A percentile compares a stretch with the other conserved stretches of the same genome.
Conservation (phyloP, 2,888 invertebrate genomes). For the Opisthograptis luteolata region DNA sequence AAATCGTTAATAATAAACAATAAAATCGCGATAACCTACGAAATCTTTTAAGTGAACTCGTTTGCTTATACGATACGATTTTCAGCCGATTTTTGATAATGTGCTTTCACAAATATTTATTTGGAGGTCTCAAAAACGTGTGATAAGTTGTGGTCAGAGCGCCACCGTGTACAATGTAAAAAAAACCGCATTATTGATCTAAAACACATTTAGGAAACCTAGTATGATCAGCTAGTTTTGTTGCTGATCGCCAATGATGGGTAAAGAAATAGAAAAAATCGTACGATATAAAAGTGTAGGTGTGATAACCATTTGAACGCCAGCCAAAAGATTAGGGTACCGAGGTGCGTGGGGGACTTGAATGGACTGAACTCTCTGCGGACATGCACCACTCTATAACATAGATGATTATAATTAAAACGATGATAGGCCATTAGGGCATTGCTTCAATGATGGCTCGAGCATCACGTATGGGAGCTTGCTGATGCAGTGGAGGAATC, state of each 20-base stretch:
- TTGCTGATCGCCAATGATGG: too few species aligned
- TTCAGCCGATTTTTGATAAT: not conserved
- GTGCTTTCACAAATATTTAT: too few species aligned
- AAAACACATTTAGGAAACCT: too few species aligned
- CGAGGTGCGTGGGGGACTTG: conserved; percentile 62
- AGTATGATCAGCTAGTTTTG: too few species aligned
- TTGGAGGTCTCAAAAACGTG: too few species aligned
- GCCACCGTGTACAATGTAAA: too few species aligned
- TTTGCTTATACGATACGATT: conserved; percentile 46
- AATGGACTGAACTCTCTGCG: conserved; percentile 55
- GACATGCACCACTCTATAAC: conserved; percentile 28
- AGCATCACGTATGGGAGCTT: too few species aligned
- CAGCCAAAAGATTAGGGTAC: conserved; percentile 75
- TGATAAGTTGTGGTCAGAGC: too few species aligned
- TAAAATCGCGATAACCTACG: conserved; percentile 57
- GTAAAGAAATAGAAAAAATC: conserved; percentile 26
- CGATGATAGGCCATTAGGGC: too few species aligned
- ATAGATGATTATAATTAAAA: conserved; percentile 32
- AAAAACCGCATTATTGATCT: too few species aligned
- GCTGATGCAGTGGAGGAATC: too few species aligned
- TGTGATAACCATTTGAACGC: conserved; percentile 62
- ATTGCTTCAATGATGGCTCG: too few species aligned
- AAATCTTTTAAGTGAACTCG: conserved; percentile 44
- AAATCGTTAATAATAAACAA: conserved; percentile 56
- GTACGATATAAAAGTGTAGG: conserved; percentile 57